These are phyloP conservation scores for Trichoplusia ni DNA, from an alignment of 1,140 invertebrate genomes.

Conservation along the genomic window DNA sequence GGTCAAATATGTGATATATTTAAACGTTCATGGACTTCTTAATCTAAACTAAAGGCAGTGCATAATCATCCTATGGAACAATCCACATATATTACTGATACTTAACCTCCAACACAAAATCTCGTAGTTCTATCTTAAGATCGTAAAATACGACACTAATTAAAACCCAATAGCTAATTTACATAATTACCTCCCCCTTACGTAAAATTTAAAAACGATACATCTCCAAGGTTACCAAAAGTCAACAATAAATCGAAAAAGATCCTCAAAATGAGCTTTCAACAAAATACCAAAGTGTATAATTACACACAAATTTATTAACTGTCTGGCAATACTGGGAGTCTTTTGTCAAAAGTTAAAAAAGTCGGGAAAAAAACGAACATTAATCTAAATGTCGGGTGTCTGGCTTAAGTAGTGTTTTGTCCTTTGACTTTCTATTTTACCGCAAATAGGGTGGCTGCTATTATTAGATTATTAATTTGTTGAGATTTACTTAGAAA, in stretches of 20 bases:
- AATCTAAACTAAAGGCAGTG: too few relatives aligned
- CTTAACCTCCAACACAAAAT: too few relatives aligned
- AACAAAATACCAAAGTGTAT: slow-evolving; percentile 68
- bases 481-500: too few relatives aligned
- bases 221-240: slow-evolving; percentile 33
- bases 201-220: slow-evolving; percentile 26
- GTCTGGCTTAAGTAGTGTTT: slow-evolving; percentile 60
- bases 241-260: slow-evolving; percentile 55
- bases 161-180: neutral
- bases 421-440: slow-evolving; percentile 47
- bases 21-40: too few relatives aligned
- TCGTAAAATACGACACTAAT: too few relatives aligned
- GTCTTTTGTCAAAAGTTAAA: slow-evolving; percentile 28
- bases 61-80: too few relatives aligned
- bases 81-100: too few relatives aligned
- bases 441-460: slow-evolving; percentile 4
- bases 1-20: too few relatives aligned
- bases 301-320: slow-evolving; percentile 72
- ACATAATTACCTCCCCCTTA: slow-evolving; percentile 17
- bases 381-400: slow-evolving; percentile 33
- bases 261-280: slow-evolving; percentile 66
- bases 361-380: slow-evolving; percentile 12
- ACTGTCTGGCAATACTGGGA: slow-evolving; percentile 47
- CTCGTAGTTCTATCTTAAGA: too few relatives aligned
- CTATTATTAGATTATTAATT: slow-evolving; percentile 8